Conservation (phyloP, 2,888 invertebrate genomes). For the Periphyllus acericola region DNA sequence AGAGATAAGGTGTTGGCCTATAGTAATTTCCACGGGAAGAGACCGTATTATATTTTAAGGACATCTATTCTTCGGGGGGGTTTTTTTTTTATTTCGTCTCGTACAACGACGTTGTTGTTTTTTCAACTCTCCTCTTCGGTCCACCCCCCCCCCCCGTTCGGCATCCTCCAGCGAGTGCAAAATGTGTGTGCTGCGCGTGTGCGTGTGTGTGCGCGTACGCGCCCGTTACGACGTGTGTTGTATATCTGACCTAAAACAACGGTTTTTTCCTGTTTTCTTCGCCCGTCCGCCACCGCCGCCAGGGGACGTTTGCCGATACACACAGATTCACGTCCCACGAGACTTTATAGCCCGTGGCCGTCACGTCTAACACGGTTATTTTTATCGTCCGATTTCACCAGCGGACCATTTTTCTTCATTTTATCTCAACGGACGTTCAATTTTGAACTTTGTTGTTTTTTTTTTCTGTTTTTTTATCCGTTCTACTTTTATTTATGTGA, state of each 20-base stretch:
- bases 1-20: constrained; percentile 49
- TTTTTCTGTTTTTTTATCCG: constrained; percentile 38
- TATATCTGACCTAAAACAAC: constrained; percentile 62
- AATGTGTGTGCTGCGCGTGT: not conserved
- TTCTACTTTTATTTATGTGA: constrained; percentile 61
- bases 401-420: constrained; percentile 62
- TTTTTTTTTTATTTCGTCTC: constrained; percentile 28
- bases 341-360: constrained; percentile 62
- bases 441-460: constrained; percentile 57
- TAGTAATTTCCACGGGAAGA: constrained; percentile 35
- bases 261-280: constrained; percentile 42
- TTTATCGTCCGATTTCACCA: constrained; percentile 62
- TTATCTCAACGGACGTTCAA: constrained; percentile 62
- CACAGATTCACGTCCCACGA: constrained; percentile 59
- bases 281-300: constrained; percentile 30
- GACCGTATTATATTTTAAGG: constrained; percentile 45
- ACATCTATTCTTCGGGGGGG: constrained; percentile 26
- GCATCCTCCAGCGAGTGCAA: not conserved
- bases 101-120: constrained; percentile 38
- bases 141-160: not conserved
- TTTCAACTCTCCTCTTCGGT: constrained; percentile 12
- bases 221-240: constrained; percentile 44
- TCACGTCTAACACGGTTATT: constrained; percentile 61
- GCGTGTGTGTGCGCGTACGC: not conserved
- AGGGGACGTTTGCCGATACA: constrained; percentile 60